These are phyloP conservation scores for Micromesistius poutassou DNA, from an alignment of 2,797 vertebrate genomes.

Conservation along the genomic window DNA sequence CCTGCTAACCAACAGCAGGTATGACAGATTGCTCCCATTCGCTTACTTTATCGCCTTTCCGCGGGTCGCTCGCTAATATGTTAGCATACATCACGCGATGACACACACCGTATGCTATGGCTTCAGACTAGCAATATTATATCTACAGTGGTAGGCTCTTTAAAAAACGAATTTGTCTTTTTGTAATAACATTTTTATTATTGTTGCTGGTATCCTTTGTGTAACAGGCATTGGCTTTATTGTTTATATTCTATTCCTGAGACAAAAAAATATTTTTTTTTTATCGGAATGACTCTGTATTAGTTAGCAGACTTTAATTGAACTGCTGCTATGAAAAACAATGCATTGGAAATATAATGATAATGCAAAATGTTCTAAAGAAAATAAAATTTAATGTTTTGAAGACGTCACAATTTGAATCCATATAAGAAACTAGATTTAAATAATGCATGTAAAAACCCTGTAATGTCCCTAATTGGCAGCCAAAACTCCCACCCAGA, in stretches of 20 bases:
- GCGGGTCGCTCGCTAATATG: not conserved
- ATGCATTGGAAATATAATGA: not conserved
- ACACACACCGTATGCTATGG: not conserved
- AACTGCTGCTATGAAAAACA: not conserved
- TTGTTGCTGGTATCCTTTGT: not conserved
- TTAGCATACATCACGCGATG: not conserved
- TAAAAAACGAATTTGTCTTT: not conserved
- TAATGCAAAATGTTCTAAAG: too few relatives aligned
- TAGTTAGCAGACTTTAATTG: not conserved
- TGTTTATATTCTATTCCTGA: not conserved
- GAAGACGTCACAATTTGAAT: not conserved
- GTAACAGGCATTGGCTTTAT: not conserved
- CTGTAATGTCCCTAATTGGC: not conserved
- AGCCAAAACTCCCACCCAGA: not conserved
- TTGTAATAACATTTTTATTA: not conserved
- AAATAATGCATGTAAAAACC: not conserved
- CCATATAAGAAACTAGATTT: too few relatives aligned
- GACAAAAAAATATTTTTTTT: not conserved
- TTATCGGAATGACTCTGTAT: not conserved
- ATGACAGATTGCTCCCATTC: not conserved
- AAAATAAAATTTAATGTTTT: not conserved
- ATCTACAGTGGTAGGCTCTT: not conserved
- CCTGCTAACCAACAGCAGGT: constrained; percentile 1
- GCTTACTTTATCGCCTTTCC: not conserved
- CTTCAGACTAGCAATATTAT: not conserved